Base-by-base conservation (phyloP, 2,797 vertebrate species). In the Sandelia bainsii region DNA sequence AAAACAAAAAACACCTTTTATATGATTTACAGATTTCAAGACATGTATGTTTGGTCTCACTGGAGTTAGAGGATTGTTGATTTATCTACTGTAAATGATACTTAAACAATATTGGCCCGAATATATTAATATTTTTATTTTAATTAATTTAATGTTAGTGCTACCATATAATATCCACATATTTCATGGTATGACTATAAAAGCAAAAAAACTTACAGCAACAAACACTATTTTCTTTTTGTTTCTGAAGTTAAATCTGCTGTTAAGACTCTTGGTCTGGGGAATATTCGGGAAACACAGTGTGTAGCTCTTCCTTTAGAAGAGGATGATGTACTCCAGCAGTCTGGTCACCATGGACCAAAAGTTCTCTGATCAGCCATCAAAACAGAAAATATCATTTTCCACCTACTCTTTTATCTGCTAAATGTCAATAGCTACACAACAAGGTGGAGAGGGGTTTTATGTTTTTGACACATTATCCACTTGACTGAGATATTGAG, bases 401-500 rank as follows among this genome's bases (percentile, higher is more conserved):
- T 58, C 71, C 60, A 37, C 34, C 44, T 44, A 19, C 20, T 67
- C 69, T 85, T 84, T 83, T 60, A 89, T 82, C 66, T 74, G 12
- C 69, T 62, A 74, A 74, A 75, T 81, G 82, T 89, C 89, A 90
- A 88, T 75, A 84, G 63, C 70, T 66, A 77, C 62, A 74, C 65
- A 49, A 54, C 72, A 76, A 63, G 70, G 77, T 62, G 39, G 37
- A 62, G 79, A 79, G 72, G 48, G 52, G 10, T 34, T 73, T 83
- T 73, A 63, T 79, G 48, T 79, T 83, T 90, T 85, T 77, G 75
- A 82, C 22, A 54, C 78, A 81, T 91, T 89, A 91, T 90, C 81
- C 85, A 91, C 87, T 90, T 90, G 80, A 91, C 86, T 86, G 87
- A 79, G 68, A 83, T 88, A 86, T 76, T 52, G 80, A 90, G 86